These are phyloP conservation scores for Leptinotarsa peninsularis DNA, from an alignment of 2,888 invertebrate genomes.

Conservation along the genomic window DNA sequence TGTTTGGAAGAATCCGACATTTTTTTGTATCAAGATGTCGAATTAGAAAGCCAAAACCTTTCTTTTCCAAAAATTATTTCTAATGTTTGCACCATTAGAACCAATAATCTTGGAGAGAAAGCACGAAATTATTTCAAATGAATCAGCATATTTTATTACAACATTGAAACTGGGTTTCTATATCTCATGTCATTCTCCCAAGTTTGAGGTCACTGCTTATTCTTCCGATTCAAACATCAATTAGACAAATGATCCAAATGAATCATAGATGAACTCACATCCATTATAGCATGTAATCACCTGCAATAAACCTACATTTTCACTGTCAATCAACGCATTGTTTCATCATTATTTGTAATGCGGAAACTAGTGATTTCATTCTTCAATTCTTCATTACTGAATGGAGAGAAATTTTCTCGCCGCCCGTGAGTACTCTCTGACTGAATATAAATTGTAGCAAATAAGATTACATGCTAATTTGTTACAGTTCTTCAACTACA, in stretches of 20 bases:
- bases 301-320: not conserved
- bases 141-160: not conserved
- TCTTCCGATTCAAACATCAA: not conserved
- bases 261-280: not conserved
- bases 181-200: not conserved
- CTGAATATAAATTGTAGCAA: conserved; percentile 2
- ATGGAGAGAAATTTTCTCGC: conserved; percentile 11
- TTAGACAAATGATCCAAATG: not conserved
- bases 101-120: not conserved
- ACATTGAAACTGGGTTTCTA: not conserved
- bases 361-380: not conserved
- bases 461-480: conserved; percentile 1
- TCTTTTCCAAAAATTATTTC: too few relatives aligned
- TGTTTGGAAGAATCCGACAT: too few relatives aligned
- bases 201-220: not conserved
- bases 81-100: too few relatives aligned
- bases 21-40: too few relatives aligned
- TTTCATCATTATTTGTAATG: not conserved
- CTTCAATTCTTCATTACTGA: not conserved
- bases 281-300: not conserved
- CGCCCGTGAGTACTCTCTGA: not conserved
- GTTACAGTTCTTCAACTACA: conserved; percentile 19
- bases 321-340: not conserved
- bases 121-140: not conserved
- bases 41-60: too few relatives aligned